Base-by-base conservation (phyloP, 1,140 invertebrate genomes). In the Euura saliciscinereae region DNA sequence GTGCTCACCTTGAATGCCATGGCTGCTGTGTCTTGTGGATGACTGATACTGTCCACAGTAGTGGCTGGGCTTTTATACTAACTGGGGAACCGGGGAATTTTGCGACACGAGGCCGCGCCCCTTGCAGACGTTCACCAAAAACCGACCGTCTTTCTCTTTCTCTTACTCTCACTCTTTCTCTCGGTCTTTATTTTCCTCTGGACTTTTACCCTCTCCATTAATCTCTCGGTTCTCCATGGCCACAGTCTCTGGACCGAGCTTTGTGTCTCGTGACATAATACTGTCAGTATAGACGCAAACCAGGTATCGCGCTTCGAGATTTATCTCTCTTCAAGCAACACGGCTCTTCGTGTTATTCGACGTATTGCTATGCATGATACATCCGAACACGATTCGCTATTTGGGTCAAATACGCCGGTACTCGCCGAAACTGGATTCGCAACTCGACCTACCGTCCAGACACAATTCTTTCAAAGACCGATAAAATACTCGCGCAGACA, bases 1-100 rank as follows among this genome's bases (percentile, higher is more conserved):
- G 28, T 28, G 64, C 66, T 73, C 45, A 73, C 71, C 67, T 73
- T 68, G 66, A 73, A 73, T 68, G 71, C 71, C 71, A 73, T 73
- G 45, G 66, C 71, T 73, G 66, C 51, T 72, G 66, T 68, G 71
- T 69, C 71, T 73, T 28, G 46, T 68, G 64, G 65, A 73, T 73
- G 65, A 73, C 71, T 59, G 51, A 59, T 59, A 59, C 51, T 11
- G 51, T 6, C 13, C 51, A 6, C 8, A 4, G 51, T 59, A 11
- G 51, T 6, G 51, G 51, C 13, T 11, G 51, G 51, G 10, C 51
- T 59, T 59, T 59, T 59, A 59, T 59, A 59, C 51, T n/a, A n/a
- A 4, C 51, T 8, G 13, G 13, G 10, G 3, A n/a, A 59, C 10
- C 51, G 8, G 51, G 51, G 13, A 59, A 11, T 59, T 28, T 59